Evolutionary conservation across 2,888 invertebrate genomes (phyloP).

Genomic region (Rhingia campestris): DNA sequence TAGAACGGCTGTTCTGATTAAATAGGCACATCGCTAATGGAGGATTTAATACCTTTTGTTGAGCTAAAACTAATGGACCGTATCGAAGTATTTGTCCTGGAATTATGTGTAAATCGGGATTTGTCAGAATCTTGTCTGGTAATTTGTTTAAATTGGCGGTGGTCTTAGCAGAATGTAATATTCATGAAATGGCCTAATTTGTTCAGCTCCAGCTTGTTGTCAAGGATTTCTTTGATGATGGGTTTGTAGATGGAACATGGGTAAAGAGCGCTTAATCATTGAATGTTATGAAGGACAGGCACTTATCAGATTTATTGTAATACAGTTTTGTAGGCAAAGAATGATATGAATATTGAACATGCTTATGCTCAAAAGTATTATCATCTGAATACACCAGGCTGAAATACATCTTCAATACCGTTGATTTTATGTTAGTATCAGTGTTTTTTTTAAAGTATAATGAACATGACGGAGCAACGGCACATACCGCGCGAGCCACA

Average conservation of each 20-base stretch:
- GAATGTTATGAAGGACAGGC: no score
- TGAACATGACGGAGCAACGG: no score
- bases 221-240: not conserved
- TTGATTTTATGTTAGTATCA: no score
- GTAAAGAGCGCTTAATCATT: no score
- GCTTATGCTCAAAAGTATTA: no score
- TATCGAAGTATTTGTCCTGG: conserved; percentile 62
- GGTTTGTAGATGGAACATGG: not conserved
- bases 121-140: conserved; percentile 43
- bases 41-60: conserved; percentile 58
- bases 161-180: not conserved
- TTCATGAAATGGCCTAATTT: not conserved
- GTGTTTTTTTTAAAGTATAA: no score
- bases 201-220: not conserved
- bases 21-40: conserved; percentile 52
- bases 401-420: no score
- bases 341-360: no score
- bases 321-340: no score
- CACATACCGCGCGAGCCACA: no score
- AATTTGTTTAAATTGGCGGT: conserved; percentile 2
- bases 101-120: conserved; percentile 62
- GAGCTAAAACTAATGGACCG: conserved; percentile 60
- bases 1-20: conserved; percentile 18
- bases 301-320: no score
- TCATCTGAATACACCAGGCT: no score